Evolutionary conservation across 2,888 invertebrate genomes (phyloP), one percentile per base, ranked within the genome.

Genomic region (Pelosia muscerda): DNA sequence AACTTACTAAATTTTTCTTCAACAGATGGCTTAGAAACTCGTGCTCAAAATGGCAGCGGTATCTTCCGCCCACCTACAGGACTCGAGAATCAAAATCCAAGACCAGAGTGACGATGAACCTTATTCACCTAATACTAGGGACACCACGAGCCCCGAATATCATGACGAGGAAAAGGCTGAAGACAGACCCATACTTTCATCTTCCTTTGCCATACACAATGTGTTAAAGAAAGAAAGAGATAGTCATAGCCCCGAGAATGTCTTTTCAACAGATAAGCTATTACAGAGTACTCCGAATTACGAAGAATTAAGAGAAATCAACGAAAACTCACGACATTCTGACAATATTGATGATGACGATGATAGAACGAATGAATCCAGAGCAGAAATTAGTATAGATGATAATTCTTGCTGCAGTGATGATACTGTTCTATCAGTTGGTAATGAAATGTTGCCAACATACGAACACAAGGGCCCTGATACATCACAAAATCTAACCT

Each of bases 371-470:
- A 78, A 81, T 19, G 81, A 81, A 71, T 81, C 81, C 9, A 88
- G 94, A 81, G 89, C 92, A 19, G 94, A 94, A 74, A 93, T 94
- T 42, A 94, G 95, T 71, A 91, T 95, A 19, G 95, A 94, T 69
- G 95, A 96, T 23, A 95, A 96, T 73, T 97, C 97, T 71, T 96
- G 96, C 76, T 96, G 96, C 78, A 97, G 97, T 80, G 97, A 97
- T 81, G 97, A 97, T 83, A 98, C 97, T 57, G 97, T 97, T 5
- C 86, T 98, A 42, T 97, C 97, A 78, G 97, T 98, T 75, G 97
- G 97, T 9, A 97, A 97, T 85, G 97, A 98, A 81, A 96, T 96
- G 2, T 95, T 96, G 10, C 94, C 95, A 2, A 87, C 81, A 53
- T 92, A 85, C 34, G 88, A 89, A 4, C 89, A 91, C 54, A 90